Evolutionary conservation across 2,797 vertebrate species (phyloP), one percentile per base, ranked within the genome.

Genomic region (Schizopygopsis malacanthus): DNA sequence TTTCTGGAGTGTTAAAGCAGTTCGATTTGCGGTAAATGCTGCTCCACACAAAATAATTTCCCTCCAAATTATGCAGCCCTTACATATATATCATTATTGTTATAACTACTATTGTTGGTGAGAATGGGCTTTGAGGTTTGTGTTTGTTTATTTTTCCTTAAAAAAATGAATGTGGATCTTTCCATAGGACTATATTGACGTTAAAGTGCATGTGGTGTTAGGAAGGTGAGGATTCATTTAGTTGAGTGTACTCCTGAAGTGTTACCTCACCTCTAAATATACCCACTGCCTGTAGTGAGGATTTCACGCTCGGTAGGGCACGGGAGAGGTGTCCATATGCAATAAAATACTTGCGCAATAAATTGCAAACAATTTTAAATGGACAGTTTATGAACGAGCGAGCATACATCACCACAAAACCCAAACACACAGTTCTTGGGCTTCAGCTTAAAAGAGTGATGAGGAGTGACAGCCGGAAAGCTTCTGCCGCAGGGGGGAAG

Each of bases 261-360:
- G 72, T 76, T 65, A 45, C 39, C 59, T 84, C 82, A 71, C 76
- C 37, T 39, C 83, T 87, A 85, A 82, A 85, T 85, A 52, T 85
- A 85, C 16, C 18, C 13, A 6, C 61, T 63, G 75, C 78, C 70
- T 84, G 77, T 76, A 59, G 56, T 67, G 75, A 87, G 61, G 77
- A 84, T 87, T 84, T 87, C 82, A 84, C 18, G 82, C 39, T 84
- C 10, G 6, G 71, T 43, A 76, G 56, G 45, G 25, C 20, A 45
- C 72, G 37, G 65, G 63, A 70, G 33, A 54, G 63, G 28, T 52
- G 28, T 83, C 43, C 25, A 70, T 52, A 41, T 45, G 22, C 43
- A 18, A 20, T 12, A 20, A 65, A 41, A 52, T 65, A n/a, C 71
- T 67, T 80, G 28, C n/a, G 37, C 56, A 75, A 28, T 41, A 63